These are phyloP conservation scores for Cephus pulcher DNA, from an alignment of 2,888 invertebrate species.

Conservation along the genomic window DNA sequence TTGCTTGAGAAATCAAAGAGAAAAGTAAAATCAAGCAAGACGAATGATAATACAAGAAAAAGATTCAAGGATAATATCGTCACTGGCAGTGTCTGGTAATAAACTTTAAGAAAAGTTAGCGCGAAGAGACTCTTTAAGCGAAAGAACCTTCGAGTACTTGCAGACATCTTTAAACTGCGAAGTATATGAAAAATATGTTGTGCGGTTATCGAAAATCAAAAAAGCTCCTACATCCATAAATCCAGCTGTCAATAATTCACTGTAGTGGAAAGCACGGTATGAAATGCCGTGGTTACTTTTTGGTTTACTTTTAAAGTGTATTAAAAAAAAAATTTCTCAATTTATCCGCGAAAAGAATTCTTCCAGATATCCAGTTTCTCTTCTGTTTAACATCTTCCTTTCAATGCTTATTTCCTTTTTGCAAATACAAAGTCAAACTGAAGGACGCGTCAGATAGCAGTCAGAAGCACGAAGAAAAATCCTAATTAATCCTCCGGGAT, in stretches of 20 bases:
- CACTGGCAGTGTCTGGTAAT: neutral
- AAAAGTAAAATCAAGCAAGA: neutral
- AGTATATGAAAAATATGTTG: neutral
- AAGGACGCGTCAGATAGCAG: neutral
- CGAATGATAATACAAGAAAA: neutral
- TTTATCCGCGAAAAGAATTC: neutral
- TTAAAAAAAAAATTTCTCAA: neutral
- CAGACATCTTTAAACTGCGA: neutral
- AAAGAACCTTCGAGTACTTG: neutral
- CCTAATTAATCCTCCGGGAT: neutral
- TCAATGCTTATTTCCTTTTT: neutral
- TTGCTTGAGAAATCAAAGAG: neutral
- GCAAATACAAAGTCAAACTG: neutral
- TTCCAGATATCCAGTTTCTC: neutral
- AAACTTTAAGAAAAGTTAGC: neutral
- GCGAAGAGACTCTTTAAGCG: neutral
- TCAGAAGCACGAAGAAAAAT: neutral
- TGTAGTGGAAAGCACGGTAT: neutral
- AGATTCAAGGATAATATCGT: neutral
- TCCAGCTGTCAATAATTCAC: neutral
- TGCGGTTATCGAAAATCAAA: neutral
- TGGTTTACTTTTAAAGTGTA: neutral
- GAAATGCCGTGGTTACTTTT: neutral
- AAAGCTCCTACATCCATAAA: neutral
- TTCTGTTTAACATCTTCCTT: neutral